A percentile compares a stretch with the other conserved stretches of the same genome.
These are phyloP conservation scores for Alethe diademata DNA, from an alignment of 2,113 vertebrate genomes.

Conservation along the genomic window DNA sequence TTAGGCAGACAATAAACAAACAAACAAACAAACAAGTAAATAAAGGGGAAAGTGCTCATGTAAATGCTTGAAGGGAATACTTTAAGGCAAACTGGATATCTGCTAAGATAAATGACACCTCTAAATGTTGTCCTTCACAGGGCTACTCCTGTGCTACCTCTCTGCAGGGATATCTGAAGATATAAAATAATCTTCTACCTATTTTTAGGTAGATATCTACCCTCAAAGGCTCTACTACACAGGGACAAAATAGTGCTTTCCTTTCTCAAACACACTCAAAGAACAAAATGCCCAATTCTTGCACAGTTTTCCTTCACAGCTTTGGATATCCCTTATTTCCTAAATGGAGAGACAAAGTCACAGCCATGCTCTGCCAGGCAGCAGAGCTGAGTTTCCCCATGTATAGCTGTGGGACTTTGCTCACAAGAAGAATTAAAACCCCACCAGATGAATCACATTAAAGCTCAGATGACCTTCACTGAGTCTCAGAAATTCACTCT, in stretches of 20 bases:
- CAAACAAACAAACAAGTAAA: background rate
- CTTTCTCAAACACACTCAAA: background rate
- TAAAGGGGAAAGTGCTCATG: background rate
- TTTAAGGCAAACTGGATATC: background rate
- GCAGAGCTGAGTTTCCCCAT: background rate
- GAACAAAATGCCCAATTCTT: background rate
- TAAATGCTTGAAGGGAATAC: background rate
- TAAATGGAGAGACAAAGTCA: background rate
- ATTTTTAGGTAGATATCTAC: background rate
- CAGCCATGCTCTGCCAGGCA: background rate
- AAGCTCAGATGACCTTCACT: background rate
- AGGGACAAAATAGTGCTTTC: background rate
- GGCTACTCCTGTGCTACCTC: background rate
- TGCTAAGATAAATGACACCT: background rate
- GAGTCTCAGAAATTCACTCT: background rate
- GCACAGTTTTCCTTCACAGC: background rate
- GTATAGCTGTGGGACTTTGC: background rate
- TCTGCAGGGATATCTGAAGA: background rate
- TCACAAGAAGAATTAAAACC: background rate
- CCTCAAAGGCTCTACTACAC: background rate
- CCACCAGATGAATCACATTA: background rate
- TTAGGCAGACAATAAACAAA: background rate
- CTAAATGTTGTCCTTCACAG: background rate
- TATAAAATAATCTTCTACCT: background rate
- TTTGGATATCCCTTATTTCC: background rate